phyloP scores from a whole-genome alignment of 2,797 vertebrate genomes.

The Benthosema pterotum region DNA sequence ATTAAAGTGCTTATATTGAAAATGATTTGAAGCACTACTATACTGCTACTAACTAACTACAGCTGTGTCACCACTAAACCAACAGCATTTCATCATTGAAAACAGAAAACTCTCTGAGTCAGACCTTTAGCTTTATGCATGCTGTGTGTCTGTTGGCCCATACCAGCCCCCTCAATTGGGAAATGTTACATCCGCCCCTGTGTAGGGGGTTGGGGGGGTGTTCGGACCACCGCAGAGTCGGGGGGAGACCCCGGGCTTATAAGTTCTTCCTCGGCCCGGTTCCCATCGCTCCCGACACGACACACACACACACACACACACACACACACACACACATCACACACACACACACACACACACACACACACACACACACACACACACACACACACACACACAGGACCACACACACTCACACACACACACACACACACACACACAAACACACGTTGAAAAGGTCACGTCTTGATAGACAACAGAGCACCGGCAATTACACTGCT shows the following conservation, averaged over 20 bases:
- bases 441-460: slow-evolving; percentile 78
- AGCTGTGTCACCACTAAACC: no score
- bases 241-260: slow-evolving; percentile 71
- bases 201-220: no score
- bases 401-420: no score
- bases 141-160: no score
- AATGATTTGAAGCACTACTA: no score
- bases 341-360: slow-evolving; percentile 66
- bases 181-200: no score
- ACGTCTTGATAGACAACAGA: slow-evolving; percentile 83
- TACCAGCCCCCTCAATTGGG: no score
- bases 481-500: slow-evolving; percentile 78
- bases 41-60: no score
- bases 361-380: slow-evolving; percentile 61
- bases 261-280: slow-evolving; percentile 69
- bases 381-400: slow-evolving; percentile 74
- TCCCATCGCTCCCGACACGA: slow-evolving; percentile 72
- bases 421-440: slow-evolving; percentile 61
- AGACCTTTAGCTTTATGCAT: no score
- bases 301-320: slow-evolving; percentile 73
- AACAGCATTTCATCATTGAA: no score
- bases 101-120: no score
- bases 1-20: no score
- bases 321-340: slow-evolving; percentile 70
- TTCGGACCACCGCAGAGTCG: slow-evolving; percentile 77